A percentile compares a stretch with the other conserved stretches of the same genome.
Evolutionary conservation across 2,797 vertebrate species (phyloP).

Genomic region (Salmo trutta): DNA sequence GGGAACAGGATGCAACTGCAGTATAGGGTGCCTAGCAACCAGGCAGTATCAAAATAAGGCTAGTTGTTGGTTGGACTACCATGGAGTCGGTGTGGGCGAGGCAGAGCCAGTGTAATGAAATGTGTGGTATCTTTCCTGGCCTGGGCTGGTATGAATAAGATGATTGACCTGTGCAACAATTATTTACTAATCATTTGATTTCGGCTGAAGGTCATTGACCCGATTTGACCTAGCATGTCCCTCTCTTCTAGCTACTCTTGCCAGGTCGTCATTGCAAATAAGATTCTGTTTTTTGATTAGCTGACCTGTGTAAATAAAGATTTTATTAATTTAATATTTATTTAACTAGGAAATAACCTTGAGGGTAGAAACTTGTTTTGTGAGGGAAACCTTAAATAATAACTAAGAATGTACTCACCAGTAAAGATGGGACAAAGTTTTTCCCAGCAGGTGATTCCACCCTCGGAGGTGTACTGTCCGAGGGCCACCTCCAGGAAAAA

Average conservation of each 20-base stretch:
- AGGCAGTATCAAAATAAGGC: conserved; percentile 15
- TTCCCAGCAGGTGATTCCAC: conserved; percentile 98
- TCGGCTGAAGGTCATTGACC: too few relatives aligned
- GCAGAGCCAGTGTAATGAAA: too few relatives aligned
- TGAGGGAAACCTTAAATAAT: not conserved
- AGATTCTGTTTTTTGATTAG: too few relatives aligned
- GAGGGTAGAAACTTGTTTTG: too few relatives aligned
- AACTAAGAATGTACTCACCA: conserved; percentile 66
- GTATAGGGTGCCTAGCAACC: conserved; percentile 37
- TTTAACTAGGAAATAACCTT: too few relatives aligned
- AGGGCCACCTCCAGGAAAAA: conserved; percentile 98
- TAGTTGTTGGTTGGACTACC: too few relatives aligned
- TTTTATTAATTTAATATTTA: too few relatives aligned
- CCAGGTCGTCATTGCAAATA: too few relatives aligned
- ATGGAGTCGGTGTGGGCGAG: too few relatives aligned
- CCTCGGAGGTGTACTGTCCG: conserved; percentile 97
- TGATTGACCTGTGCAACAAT: not conserved
- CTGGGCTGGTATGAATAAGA: conserved; percentile 24
- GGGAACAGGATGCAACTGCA: conserved; percentile 44
- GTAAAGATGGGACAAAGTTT: conserved; percentile 98
- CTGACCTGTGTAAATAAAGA: too few relatives aligned
- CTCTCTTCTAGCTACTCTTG: too few relatives aligned
- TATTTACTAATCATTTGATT: not conserved
- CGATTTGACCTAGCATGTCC: too few relatives aligned
- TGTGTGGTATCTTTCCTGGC: not conserved